Base-by-base conservation (phyloP, 2,113 vertebrate species). In the Silurus glanis region DNA sequence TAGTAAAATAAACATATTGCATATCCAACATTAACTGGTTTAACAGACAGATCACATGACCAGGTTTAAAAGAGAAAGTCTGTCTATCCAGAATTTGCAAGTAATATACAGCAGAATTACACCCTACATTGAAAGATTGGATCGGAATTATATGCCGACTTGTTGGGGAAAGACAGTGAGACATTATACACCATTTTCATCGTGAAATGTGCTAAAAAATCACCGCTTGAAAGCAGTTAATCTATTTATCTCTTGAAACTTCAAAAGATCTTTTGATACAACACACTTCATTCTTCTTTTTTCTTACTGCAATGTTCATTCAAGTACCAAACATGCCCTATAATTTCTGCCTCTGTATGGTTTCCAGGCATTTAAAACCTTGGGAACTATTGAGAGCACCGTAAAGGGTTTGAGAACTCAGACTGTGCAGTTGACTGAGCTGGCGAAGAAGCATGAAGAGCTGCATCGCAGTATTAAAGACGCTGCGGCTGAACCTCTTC, bases 311-410 rank as follows among this genome's bases (percentile, higher is more conserved):
- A 75, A 37, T 64, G 23, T 28, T 64, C 37, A 21, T 64, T 85
- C 7, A 78, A 78, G 56, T 51, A 12, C 6, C 19, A 76, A 16
- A 3, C 62, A 53, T 67, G 17, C 56, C 13, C 21, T 25, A 16
- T 66, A 83, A 76, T 67, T 66, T 10, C 51, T 62, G 55, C 58
- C 9, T 6, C 51, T 85, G 37, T 83, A 14, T 89, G 59, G 61
- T 75, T 76, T 61, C 37, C 78, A 97, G 97, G 95, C 95, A 55
- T 94, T 96, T 93, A 94, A 95, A 90, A 87, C 90, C 87, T 91
- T 97, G 89, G 94, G 93, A 91, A 90, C 85, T 88, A 91, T 96
- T 62, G 96, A 97, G 89, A 92, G 90, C 89, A 94, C 94, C 84
- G 72, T 91, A 89, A 95, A 96, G 91, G 90, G 89, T 61, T 91